phyloP scores from a whole-genome alignment of 1,140 invertebrate species.

The Thereuonema tuberculata region DNA sequence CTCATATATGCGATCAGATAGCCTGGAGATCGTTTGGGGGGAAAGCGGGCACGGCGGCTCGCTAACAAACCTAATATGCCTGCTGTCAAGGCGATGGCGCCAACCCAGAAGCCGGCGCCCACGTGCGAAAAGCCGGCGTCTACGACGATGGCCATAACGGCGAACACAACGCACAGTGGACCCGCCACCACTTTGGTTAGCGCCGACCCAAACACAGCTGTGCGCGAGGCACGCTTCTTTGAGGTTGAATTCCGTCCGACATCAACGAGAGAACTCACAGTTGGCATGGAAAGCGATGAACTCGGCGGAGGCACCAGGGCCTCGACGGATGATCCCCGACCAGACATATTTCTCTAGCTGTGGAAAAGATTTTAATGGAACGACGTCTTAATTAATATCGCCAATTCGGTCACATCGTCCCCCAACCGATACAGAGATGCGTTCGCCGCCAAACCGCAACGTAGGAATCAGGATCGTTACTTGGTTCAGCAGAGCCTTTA shows the following conservation, averaged over 20 bases:
- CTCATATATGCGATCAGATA: slow-evolving; percentile 17
- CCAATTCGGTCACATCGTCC: too few relatives aligned
- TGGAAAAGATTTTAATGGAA: too few relatives aligned
- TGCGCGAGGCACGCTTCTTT: neutral
- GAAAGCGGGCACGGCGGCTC: neutral
- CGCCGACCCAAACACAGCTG: neutral
- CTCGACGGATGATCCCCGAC: neutral
- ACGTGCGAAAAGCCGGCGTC: slow-evolving; percentile 17
- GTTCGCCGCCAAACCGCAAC: too few relatives aligned
- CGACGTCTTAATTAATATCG: too few relatives aligned
- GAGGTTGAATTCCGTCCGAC: neutral
- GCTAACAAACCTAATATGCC: slow-evolving; percentile 19
- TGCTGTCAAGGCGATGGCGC: slow-evolving; percentile 17
- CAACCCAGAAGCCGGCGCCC: slow-evolving; percentile 21
- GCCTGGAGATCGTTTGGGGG: neutral
- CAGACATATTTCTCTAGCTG: neutral
- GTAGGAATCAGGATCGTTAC: too few relatives aligned
- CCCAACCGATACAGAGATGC: too few relatives aligned
- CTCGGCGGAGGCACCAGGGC: neutral
- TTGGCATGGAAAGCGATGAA: too few relatives aligned
- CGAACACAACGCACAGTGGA: slow-evolving; percentile 17
- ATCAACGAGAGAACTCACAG: too few relatives aligned
- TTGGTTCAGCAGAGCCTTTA: too few relatives aligned
- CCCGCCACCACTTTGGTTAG: slow-evolving; percentile 19
- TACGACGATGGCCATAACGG: slow-evolving; percentile 15